Conservation (phyloP, 2,797 vertebrate genomes). For the Channallabes apus region DNA sequence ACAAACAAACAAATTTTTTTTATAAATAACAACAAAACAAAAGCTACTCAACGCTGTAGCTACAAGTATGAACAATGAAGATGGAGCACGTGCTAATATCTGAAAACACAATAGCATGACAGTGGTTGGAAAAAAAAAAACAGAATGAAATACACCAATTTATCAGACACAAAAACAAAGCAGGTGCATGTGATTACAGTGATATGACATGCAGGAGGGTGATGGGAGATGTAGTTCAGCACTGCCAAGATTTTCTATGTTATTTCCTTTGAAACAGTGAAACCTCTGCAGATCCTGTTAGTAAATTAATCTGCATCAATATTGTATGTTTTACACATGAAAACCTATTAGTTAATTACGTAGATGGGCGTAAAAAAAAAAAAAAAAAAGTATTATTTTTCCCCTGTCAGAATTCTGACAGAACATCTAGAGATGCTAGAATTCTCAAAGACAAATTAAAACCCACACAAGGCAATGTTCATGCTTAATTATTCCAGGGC, state of each 20-base stretch:
- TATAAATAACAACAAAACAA: too few relatives aligned
- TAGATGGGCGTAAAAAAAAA: background rate
- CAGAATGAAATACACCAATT: too few relatives aligned
- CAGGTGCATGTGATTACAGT: too few relatives aligned
- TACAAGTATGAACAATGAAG: too few relatives aligned
- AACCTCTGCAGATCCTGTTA: conserved; percentile 4
- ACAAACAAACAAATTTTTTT: too few relatives aligned
- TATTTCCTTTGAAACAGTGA: background rate
- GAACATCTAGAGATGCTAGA: background rate
- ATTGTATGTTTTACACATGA: background rate
- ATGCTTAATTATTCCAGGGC: conserved; percentile 32
- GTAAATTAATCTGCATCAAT: background rate
- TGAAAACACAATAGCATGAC: too few relatives aligned
- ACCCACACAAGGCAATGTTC: background rate
- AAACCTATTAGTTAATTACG: conserved; percentile 4
- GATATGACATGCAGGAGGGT: too few relatives aligned
- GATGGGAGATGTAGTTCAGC: too few relatives aligned
- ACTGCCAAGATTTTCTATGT: background rate
- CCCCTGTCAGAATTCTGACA: background rate
- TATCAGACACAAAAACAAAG: too few relatives aligned
- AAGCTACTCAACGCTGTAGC: too few relatives aligned
- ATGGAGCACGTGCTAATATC: too few relatives aligned
- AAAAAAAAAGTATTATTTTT: background rate
- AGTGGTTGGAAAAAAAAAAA: too few relatives aligned
- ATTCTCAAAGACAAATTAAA: background rate